Evolutionary conservation across 2,888 invertebrate species (phyloP).

Genomic region (Aphodius sticticus): DNA sequence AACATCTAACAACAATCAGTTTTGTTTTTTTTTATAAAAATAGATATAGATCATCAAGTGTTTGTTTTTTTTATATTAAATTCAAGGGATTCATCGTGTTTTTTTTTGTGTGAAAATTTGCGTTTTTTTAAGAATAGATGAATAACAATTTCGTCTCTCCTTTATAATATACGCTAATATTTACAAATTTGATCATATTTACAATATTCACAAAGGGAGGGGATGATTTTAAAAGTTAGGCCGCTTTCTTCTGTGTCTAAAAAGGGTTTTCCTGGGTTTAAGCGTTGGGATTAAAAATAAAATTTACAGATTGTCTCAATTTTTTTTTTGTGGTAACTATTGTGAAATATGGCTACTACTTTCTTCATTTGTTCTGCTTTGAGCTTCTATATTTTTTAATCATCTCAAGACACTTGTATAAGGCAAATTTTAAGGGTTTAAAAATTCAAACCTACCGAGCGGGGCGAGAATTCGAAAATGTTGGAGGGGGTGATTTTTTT

Average conservation of each 20-base stretch:
- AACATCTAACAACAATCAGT: slow-evolving; percentile 4
- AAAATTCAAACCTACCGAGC: background rate
- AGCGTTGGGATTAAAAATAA: background rate
- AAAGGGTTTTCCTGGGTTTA: background rate
- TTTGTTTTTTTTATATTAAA: background rate
- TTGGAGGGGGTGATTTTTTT: slow-evolving; percentile 10
- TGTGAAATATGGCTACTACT: background rate
- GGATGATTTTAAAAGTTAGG: background rate
- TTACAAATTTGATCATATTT: background rate
- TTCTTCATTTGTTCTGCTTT: background rate
- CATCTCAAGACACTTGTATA: background rate
- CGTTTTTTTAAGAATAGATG: too few species aligned
- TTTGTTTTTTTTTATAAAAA: background rate
- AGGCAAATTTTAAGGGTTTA: background rate
- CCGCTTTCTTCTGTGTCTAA: background rate
- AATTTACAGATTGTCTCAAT: background rate
- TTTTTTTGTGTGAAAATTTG: background rate
- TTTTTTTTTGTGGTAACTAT: background rate
- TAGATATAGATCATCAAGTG: slow-evolving; percentile 4
- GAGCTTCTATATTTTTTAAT: background rate
- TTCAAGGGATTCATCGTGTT: background rate
- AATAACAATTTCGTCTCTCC: too few species aligned
- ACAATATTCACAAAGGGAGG: background rate
- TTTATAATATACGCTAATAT: too few species aligned
- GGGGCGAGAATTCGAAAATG: background rate